Percentiles rank a stretch among this genome's conserved stretches.
Conservation (phyloP, 2,797 vertebrate genomes). For the Parotocinclus haroldoi region DNA sequence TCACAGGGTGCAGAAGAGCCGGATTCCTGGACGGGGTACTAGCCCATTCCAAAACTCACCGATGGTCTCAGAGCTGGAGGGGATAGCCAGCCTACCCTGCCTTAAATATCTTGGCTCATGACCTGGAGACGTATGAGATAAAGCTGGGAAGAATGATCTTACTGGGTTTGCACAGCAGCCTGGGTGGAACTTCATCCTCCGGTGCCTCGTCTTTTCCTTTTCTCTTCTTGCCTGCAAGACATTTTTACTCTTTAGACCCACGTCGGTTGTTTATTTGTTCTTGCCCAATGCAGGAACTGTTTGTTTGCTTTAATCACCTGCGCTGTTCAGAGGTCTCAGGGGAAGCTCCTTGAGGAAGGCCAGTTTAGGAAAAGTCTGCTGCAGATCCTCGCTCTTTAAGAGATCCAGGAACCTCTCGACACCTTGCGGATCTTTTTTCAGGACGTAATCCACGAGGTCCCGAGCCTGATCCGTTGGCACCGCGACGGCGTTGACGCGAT, state of each 20-base stretch:
- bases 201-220: neutral
- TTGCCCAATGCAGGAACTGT: neutral
- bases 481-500: constrained; percentile 55
- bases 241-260: too few species aligned
- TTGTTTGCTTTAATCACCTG: constrained; percentile 42
- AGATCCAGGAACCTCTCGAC: constrained; percentile 57
- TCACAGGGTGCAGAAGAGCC: too few species aligned
- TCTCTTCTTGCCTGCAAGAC: neutral
- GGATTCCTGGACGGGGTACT: too few species aligned
- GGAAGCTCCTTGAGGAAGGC: constrained; percentile 51
- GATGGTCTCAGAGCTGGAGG: too few species aligned
- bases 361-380: constrained; percentile 65
- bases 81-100: too few species aligned
- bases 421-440: constrained; percentile 52
- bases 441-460: constrained; percentile 68
- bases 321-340: neutral
- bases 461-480: constrained; percentile 58
- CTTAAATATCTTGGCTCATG: too few species aligned
- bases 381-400: constrained; percentile 53
- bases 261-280: neutral
- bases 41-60: too few species aligned
- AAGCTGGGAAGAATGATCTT: neutral
- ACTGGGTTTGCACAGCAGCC: constrained; percentile 11
- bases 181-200: constrained; percentile 2
- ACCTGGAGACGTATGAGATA: neutral